Evolutionary conservation across 2,888 invertebrate genomes (phyloP).

Genomic region (Habroteleia sp.): DNA sequence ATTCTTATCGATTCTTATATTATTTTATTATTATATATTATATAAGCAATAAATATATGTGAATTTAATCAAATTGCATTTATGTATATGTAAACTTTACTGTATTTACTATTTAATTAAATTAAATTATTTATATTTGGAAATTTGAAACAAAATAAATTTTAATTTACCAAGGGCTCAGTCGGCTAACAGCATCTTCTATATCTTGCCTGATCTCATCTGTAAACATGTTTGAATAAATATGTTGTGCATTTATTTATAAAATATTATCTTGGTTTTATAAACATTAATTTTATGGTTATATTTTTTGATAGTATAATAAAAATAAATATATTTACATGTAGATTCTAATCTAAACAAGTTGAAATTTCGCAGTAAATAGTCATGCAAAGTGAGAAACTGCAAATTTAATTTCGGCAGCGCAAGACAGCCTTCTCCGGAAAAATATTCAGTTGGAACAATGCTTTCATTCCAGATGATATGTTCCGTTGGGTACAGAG

Average conservation of each 20-base stretch:
- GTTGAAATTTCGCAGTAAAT: conserved; percentile 97
- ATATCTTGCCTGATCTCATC: conserved; percentile 99
- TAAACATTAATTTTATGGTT: conserved; percentile 12
- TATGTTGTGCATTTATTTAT: no score
- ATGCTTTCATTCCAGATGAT: conserved; percentile 99
- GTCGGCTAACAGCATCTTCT: conserved; percentile 96
- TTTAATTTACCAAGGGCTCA: conserved; percentile 98
- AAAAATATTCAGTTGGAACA: conserved; percentile 98
- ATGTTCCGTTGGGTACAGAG: conserved; percentile 98
- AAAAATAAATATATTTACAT: conserved; percentile 85
- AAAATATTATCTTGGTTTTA: no score
- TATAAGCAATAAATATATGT: no score
- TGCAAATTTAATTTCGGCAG: conserved; percentile 98
- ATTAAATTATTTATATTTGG: no score
- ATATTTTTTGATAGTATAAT: no score
- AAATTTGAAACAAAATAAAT: no score
- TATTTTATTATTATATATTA: no score
- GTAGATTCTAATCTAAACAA: conserved; percentile 98
- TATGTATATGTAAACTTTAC: no score
- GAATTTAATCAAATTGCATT: no score
- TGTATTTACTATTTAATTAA: no score
- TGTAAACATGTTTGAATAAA: no score
- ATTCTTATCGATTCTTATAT: no score
- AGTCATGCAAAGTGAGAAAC: conserved; percentile 98
- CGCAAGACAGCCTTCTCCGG: conserved; percentile 97